Conservation (phyloP, 2,888 invertebrate species). For the Eudemis profundana region DNA sequence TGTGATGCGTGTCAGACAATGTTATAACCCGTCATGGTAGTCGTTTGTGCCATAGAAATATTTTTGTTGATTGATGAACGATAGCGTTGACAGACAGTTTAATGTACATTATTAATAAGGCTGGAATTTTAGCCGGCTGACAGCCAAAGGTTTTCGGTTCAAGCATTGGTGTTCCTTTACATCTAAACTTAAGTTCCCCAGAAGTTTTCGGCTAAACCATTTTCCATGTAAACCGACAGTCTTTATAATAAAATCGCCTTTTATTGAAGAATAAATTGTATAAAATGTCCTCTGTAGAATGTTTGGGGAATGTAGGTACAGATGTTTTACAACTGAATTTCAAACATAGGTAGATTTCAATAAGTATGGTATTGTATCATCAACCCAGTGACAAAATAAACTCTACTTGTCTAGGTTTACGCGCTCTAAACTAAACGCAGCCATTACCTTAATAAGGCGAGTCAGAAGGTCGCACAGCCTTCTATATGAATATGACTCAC, state of each 20-base stretch:
- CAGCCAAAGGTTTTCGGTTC: too few relatives aligned
- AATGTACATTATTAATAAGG: conserved; percentile 27
- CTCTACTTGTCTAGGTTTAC: too few relatives aligned
- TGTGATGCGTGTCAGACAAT: background rate
- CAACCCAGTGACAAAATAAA: too few relatives aligned
- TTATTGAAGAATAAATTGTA: too few relatives aligned
- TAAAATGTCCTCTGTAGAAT: too few relatives aligned
- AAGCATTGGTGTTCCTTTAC: too few relatives aligned
- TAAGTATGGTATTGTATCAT: too few relatives aligned
- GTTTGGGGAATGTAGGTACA: too few relatives aligned
- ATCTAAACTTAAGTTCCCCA: too few relatives aligned
- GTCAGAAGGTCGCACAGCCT: background rate
- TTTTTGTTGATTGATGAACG: conserved; percentile 17
- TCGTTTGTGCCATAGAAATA: conserved; percentile 12
- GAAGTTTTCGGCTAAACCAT: background rate
- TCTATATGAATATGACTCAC: background rate
- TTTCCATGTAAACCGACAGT: conserved; percentile 1
- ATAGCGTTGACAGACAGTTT: conserved; percentile 29
- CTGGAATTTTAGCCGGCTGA: conserved; percentile 18
- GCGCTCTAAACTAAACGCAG: background rate
- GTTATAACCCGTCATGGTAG: conserved; percentile 17
- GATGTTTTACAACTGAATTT: too few relatives aligned
- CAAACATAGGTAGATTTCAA: too few relatives aligned
- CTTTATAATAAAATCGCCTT: background rate
- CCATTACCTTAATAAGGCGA: conserved; percentile 2